Percentiles rank a stretch among this genome's conserved stretches.
phyloP scores from a whole-genome alignment of 1,140 invertebrate genomes.

The Drosophila kurseongensis region DNA sequence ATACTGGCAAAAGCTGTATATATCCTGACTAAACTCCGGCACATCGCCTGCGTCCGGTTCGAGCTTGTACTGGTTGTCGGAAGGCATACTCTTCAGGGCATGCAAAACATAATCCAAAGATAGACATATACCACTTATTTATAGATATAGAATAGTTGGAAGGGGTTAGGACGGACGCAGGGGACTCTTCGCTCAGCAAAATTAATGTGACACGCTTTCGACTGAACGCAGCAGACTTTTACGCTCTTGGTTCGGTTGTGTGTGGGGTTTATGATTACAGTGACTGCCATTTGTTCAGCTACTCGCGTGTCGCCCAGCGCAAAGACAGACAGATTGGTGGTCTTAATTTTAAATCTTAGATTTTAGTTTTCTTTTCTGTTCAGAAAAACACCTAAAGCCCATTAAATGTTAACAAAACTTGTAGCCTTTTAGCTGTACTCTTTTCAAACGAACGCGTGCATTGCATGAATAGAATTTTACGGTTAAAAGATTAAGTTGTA shows the following conservation, averaged over 20 bases:
- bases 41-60: slow-evolving; percentile 72
- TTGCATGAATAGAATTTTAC: slow-evolving; percentile 34
- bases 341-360: slow-evolving; percentile 34
- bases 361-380: slow-evolving; percentile 23
- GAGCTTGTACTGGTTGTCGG: slow-evolving; percentile 38
- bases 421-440: slow-evolving; percentile 36
- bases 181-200: slow-evolving; percentile 84
- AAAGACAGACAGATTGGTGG: slow-evolving; percentile 70
- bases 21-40: slow-evolving; percentile 34
- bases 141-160: slow-evolving; percentile 34
- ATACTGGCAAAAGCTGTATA: slow-evolving; percentile 19
- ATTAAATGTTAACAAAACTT: slow-evolving; percentile 45
- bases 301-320: slow-evolving; percentile 84
- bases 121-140: slow-evolving; percentile 48
- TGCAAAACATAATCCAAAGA: slow-evolving; percentile 57
- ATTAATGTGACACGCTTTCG: slow-evolving; percentile 84
- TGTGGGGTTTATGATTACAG: slow-evolving; percentile 35
- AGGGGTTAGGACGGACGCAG: slow-evolving; percentile 60
- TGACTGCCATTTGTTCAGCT: slow-evolving; percentile 61
- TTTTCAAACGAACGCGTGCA: slow-evolving; percentile 67
- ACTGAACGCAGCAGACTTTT: slow-evolving; percentile 64
- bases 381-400: slow-evolving; percentile 62
- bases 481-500: slow-evolving; percentile 12
- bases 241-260: slow-evolving; percentile 28
- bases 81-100: slow-evolving; percentile 56